Base-by-base conservation (phyloP, 1,140 invertebrate species). In the Dolichoris vasculosae region DNA sequence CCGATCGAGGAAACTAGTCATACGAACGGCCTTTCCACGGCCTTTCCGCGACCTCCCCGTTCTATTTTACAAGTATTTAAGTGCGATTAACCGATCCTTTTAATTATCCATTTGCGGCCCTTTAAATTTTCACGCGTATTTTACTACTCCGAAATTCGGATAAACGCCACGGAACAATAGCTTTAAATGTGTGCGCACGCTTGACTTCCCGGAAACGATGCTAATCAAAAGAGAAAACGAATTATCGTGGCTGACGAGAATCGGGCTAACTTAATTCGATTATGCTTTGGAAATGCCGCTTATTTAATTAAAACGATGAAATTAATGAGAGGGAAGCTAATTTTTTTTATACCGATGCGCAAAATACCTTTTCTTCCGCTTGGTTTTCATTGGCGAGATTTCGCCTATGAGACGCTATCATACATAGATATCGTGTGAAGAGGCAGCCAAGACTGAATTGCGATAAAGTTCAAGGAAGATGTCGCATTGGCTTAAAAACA, bases 1-100 rank as follows among this genome's bases (percentile, higher is more conserved):
- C 23, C 43, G 17, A 48, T 26, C n/a, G 55, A 59, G 55, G 55
- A 59, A 59, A n/a, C 48, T 77, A 77, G 75, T 77, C 75, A 77
- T 55, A 23, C 75, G 46, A 77, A 9, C 46, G 23, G 8, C 26
- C 15, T 32, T n/a, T n/a, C n/a, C n/a, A n/a, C n/a, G n/a, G n/a
- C n/a, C n/a, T n/a, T n/a, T n/a, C n/a, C n/a, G n/a, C n/a, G n/a
- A n/a, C n/a, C n/a, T n/a, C n/a, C n/a, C n/a, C n/a, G n/a, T n/a
- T n/a, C n/a, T n/a, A n/a, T n/a, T n/a, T 17, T 51, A 51, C 48
- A 17, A 6, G 13, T 46, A 46, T 46, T 46, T 46, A 6, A 46
- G 6, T 46, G 13, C 43, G 6, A 13, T 46, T 46, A 7, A 46
- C 43, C 6, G 6, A 13, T 13, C 13, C 6, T 46, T 46, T 17